Conservation (phyloP, 1,140 invertebrate genomes). For the Anastatus disparis region DNA sequence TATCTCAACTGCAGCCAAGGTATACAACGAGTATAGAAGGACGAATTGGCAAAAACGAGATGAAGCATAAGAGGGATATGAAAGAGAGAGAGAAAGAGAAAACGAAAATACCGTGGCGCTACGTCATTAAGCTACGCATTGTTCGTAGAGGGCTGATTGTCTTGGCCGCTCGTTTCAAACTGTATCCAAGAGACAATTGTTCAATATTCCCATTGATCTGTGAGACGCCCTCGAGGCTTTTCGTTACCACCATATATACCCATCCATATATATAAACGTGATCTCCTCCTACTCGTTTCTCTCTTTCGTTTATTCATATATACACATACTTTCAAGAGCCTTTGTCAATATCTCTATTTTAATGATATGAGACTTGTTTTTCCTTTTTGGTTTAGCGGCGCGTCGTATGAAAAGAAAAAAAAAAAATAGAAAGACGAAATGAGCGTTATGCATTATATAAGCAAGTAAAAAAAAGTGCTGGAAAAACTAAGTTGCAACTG, state of each 20-base stretch:
- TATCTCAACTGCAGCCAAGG: no score
- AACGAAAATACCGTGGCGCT: conserved; percentile 56
- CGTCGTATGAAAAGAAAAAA: conserved; percentile 10
- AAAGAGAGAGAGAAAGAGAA: conserved; percentile 28
- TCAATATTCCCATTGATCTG: conserved; percentile 69
- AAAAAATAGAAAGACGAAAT: conserved; percentile 2
- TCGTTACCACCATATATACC: conserved; percentile 44
- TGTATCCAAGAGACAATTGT: conserved; percentile 67
- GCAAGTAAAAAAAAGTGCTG: conserved; percentile 3
- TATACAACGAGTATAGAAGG: no score
- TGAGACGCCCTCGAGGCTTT: conserved; percentile 58
- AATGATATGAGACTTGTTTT: conserved; percentile 61
- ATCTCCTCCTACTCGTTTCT: not conserved
- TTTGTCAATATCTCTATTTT: conserved; percentile 67
- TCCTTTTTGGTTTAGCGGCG: conserved; percentile 17
- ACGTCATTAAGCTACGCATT: conserved; percentile 67
- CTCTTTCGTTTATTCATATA: not conserved
- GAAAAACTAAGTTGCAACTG: not conserved
- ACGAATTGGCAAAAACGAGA: no score
- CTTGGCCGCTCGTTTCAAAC: conserved; percentile 65
- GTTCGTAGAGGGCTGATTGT: conserved; percentile 66
- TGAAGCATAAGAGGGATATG: no score
- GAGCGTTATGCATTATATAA: no score
- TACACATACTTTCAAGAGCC: conserved; percentile 39
- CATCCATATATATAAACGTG: conserved; percentile 47